Evolutionary conservation across 1,140 invertebrate species (phyloP).

Genomic region (Dendroctonus valens): DNA sequence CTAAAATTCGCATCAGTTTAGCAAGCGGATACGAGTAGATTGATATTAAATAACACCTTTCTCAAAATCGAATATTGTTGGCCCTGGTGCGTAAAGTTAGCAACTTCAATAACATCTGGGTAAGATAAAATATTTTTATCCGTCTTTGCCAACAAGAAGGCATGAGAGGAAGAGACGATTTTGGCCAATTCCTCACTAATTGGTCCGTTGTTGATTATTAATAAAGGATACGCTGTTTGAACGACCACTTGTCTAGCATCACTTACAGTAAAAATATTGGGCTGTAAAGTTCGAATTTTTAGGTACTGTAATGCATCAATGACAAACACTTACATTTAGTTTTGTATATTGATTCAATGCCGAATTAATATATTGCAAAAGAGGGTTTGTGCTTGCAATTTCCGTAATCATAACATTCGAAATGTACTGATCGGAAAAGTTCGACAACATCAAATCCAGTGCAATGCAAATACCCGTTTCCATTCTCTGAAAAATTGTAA

Average conservation of each 20-base stretch:
- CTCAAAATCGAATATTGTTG: slow-evolving; percentile 41
- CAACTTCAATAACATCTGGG: slow-evolving; percentile 35
- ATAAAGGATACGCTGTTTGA: slow-evolving; percentile 39
- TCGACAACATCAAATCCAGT: slow-evolving; percentile 40
- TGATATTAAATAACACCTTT: slow-evolving; percentile 31
- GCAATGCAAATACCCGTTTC: slow-evolving; percentile 42
- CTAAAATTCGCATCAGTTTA: slow-evolving; percentile 22
- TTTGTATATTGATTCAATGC: slow-evolving; percentile 39
- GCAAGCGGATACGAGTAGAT: neutral
- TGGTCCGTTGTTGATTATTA: slow-evolving; percentile 42
- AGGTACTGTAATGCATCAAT: neutral
- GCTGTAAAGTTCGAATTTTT: slow-evolving; percentile 34
- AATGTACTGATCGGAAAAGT: slow-evolving; percentile 37
- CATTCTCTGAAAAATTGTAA: slow-evolving; percentile 38
- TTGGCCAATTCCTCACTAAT: slow-evolving; percentile 39
- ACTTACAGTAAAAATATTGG: slow-evolving; percentile 38
- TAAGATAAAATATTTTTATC: slow-evolving; percentile 33
- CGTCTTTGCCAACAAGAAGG: slow-evolving; percentile 40
- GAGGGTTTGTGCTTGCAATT: slow-evolving; percentile 37
- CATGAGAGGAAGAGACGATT: slow-evolving; percentile 37
- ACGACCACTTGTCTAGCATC: slow-evolving; percentile 40
- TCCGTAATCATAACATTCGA: slow-evolving; percentile 43
- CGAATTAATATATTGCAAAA: slow-evolving; percentile 39
- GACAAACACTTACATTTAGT: slow-evolving; percentile 39
- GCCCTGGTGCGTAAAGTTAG: slow-evolving; percentile 36